phyloP scores from a whole-genome alignment of 2,888 invertebrate species.

The Eilema griseolum region DNA sequence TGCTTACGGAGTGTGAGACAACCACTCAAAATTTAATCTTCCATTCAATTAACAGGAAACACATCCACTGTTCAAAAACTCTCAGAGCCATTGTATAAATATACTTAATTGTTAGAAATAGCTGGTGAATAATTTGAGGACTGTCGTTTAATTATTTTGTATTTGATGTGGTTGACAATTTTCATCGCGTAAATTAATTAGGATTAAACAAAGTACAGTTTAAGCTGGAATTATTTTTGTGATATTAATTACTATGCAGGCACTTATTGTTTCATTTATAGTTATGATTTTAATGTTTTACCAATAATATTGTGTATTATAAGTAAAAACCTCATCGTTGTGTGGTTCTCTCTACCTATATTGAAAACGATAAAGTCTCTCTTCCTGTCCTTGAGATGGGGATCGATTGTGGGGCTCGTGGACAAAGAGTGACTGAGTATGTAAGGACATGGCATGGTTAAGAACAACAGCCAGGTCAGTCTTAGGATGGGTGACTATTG shows the following conservation, averaged over 20 bases:
- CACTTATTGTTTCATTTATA: neutral
- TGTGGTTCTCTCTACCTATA: neutral
- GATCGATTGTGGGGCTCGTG: too few species aligned
- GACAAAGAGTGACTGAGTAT: too few species aligned
- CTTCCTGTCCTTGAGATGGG: neutral
- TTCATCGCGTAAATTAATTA: constrained; percentile 29
- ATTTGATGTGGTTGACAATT: constrained; percentile 24
- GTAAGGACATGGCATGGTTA: too few species aligned
- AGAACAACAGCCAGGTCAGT: too few species aligned
- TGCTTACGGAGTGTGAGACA: constrained; percentile 45
- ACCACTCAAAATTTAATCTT: constrained; percentile 45
- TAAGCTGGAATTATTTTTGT: constrained; percentile 9
- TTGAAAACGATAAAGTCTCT: neutral
- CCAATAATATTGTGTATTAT: neutral
- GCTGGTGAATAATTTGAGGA: constrained; percentile 30
- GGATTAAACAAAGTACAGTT: constrained; percentile 9
- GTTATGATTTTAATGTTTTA: neutral
- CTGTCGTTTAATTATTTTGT: constrained; percentile 26
- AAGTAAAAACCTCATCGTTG: too few species aligned
- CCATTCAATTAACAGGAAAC: constrained; percentile 48
- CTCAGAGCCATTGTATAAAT: constrained; percentile 42
- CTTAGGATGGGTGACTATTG: too few species aligned
- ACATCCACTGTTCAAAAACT: constrained; percentile 33
- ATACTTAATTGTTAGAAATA: constrained; percentile 43
- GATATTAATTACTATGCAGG: neutral